Base-by-base conservation (phyloP, 1,140 invertebrate genomes). In the Heliothis virescens region DNA sequence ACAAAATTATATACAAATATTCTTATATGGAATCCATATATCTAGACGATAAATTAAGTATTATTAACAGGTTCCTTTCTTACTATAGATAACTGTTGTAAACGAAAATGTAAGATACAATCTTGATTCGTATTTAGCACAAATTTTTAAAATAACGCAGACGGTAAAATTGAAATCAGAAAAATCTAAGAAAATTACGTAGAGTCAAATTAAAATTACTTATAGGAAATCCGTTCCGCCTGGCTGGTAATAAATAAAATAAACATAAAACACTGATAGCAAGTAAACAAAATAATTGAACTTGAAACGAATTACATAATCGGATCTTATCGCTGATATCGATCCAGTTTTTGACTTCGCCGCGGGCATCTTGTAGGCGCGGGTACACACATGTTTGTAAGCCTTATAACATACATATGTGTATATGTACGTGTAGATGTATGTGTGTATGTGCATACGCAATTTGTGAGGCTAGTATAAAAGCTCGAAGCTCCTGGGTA, bases 311-410 rank as follows among this genome's bases (percentile, higher is more conserved):
- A 21, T 85, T 83, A 83, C 80, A 83, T 83, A 83, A 83, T n/a
- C 13, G 15, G 52, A 59, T 72, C 48, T 52, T 69, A 16, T 60
- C 16, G 5, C 13, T 26, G 16, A 18, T n/a, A 77, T 57, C 79
- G 86, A 80, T 87, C 89, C 85, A 87, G 86, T 90, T 89, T 85
- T 84, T 79, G 84, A 80, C 82, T 73, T 77, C 80, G 75, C 55
- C 80, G 79, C 75, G 50, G 76, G 57, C 53, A 52, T 65, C 55
- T 34, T 2, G 48, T 18, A 57, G 65, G 63, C 59, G 48, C 62
- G 60, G 53, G 71, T 74, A 73, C 81, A 76, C 69, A 55, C 59
- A n/a, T 76, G 73, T 52, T 76, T 63, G 26, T 18, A 53, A 53
- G 57, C 34, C 34, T 41, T 59, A 29, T 29, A 41, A 60, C 29